Evolutionary conservation across 2,888 invertebrate genomes (phyloP).

Genomic region (Limnephilus auricula): DNA sequence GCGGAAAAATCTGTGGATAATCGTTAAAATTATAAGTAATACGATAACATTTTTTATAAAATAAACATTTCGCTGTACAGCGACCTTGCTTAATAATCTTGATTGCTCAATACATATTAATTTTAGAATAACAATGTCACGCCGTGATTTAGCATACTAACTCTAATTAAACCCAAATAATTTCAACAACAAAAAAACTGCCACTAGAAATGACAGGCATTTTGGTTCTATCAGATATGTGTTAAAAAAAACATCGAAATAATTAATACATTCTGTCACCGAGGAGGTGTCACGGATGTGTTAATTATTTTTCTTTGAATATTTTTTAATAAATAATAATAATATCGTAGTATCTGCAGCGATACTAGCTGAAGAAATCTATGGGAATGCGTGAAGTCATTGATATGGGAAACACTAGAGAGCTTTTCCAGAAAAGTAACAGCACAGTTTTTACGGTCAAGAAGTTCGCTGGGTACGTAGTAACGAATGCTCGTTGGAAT

Average conservation of each 20-base stretch:
- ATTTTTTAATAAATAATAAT: not conserved
- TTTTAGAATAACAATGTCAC: not conserved
- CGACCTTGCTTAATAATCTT: not conserved
- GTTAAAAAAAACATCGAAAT: slow-evolving; percentile 16
- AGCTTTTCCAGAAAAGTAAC: not conserved
- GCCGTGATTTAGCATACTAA: not conserved
- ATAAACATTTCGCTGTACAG: not conserved
- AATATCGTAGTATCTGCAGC: not conserved
- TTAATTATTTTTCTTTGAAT: slow-evolving; percentile 13
- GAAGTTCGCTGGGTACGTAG: not conserved
- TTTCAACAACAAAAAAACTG: not conserved
- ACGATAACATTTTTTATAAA: no score
- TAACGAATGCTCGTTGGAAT: not conserved
- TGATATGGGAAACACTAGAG: no score
- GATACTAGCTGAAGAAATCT: not conserved
- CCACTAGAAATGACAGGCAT: slow-evolving; percentile 8
- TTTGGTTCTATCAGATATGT: not conserved
- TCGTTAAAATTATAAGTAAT: no score
- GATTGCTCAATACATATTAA: not conserved
- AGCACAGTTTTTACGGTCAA: not conserved
- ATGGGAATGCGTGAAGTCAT: no score
- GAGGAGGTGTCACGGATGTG: not conserved
- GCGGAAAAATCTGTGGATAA: no score
- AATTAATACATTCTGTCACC: slow-evolving; percentile 28
- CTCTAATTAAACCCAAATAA: slow-evolving; percentile 21